Conservation (phyloP, 2,113 vertebrate species). For the Indicator indicator region DNA sequence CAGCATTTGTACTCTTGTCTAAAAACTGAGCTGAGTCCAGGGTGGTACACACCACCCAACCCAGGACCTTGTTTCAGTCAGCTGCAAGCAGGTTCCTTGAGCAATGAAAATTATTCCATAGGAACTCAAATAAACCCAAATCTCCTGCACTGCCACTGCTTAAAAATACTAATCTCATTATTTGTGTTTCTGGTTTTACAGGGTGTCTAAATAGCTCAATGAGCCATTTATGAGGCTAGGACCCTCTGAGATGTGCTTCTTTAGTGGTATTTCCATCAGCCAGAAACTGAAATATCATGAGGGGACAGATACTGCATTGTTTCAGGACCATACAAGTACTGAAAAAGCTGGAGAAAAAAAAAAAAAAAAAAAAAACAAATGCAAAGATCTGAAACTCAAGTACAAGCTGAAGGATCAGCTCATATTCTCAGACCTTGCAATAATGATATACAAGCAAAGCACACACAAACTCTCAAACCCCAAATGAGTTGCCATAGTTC, state of each 20-base stretch:
- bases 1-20: background rate
- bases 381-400: slow-evolving; percentile 5
- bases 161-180: background rate
- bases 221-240: slow-evolving; percentile 17
- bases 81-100: background rate
- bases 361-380: background rate
- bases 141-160: background rate
- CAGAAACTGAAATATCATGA: background rate
- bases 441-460: slow-evolving; percentile 36
- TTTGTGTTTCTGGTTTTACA: background rate
- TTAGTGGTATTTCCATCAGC: background rate
- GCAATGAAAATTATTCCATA: background rate
- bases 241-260: background rate
- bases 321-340: background rate
- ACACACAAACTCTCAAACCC: slow-evolving; percentile 10
- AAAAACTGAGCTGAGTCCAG: background rate
- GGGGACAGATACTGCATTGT: slow-evolving; percentile 11
- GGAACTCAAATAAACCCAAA: slow-evolving; percentile 2
- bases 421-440: background rate
- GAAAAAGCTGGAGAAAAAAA: background rate
- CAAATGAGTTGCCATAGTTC: background rate
- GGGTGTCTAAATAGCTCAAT: background rate
- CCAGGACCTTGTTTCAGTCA: background rate
- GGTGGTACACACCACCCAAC: background rate
- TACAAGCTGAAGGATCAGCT: background rate